A percentile compares a stretch with the other conserved stretches of the same genome.
phyloP scores from a whole-genome alignment of 2,888 invertebrate species.

The Elegia similella region DNA sequence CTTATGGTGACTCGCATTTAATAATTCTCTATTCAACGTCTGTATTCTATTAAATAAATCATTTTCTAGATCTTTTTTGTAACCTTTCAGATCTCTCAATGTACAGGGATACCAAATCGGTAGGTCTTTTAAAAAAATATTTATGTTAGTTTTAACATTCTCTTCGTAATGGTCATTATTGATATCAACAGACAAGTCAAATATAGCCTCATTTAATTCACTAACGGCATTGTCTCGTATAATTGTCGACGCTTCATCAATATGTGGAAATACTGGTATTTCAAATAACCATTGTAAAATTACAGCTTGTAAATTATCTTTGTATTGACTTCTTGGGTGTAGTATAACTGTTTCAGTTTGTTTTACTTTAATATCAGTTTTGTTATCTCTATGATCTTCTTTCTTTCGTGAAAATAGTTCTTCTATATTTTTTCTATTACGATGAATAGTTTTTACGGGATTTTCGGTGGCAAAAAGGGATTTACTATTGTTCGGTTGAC shows the following conservation, averaged over 20 bases:
- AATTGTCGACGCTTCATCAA: conserved; percentile 29
- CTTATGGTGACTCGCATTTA: background rate
- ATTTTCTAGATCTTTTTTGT: conserved; percentile 36
- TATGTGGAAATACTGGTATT: conserved; percentile 39
- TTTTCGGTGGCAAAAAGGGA: background rate
- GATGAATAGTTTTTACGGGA: background rate
- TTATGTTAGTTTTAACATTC: conserved; percentile 37
- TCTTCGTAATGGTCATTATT: conserved; percentile 30
- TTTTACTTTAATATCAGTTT: background rate
- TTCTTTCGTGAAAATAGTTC: background rate
- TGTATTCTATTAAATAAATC: conserved; percentile 39
- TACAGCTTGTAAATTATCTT: conserved; percentile 34
- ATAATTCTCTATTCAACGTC: conserved; percentile 31
- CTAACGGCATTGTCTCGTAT: conserved; percentile 37
- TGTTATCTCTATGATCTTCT: background rate
- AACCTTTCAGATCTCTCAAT: conserved; percentile 29
- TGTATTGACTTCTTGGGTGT: conserved; percentile 25
- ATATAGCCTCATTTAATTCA: conserved; percentile 41
- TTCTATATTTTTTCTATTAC: background rate
- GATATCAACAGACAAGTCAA: conserved; percentile 27
- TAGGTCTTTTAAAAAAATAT: conserved; percentile 38
- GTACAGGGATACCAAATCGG: conserved; percentile 42
- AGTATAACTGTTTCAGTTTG: conserved; percentile 2
- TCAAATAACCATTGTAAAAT: conserved; percentile 42
- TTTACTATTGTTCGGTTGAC: background rate